Base-by-base conservation (phyloP, 2,797 vertebrate genomes). In the Coluber constrictor region DNA sequence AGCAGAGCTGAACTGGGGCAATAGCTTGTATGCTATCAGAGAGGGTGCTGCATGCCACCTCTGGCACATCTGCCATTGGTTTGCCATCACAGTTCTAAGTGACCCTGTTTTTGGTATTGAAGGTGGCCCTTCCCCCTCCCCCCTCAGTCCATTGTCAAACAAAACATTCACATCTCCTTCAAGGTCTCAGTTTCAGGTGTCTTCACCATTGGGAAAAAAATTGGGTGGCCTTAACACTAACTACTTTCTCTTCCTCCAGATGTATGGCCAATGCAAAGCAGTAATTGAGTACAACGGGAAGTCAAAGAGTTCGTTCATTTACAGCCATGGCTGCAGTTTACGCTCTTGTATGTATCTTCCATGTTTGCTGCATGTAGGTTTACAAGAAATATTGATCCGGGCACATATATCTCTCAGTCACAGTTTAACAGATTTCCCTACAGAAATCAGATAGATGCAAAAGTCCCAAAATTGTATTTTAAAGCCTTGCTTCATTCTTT, bases 181-280 rank as follows among this genome's bases (percentile, higher is more conserved):
- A 43, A 23, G 8, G 8, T 79, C 16, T 79, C 16, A 9, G 9
- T 10, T 37, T 43, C 7, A 79, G 70, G 1, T 43, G 3, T 20
- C 8, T 37, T 37, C 16, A 79, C 32, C 37, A 23, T 27, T n/a
- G 11, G 1, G 29, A 88, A 87, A 90, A 90, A 29, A 91, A 92
- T 86, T 86, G 70, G 23, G 15, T 87, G 60, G 32, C 2, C 7
- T n/a, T 27, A 3, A 87, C 55, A 63, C 29, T 90, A 92, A 63
- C 92, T 94, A 56, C 91, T 2, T 95, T 96, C 29, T 95, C 47
- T 95, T 94, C 9, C 95, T 97, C 55, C 87, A 98, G 98, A 95
- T 97, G 94, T 98, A 97, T 2, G 97, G 98, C 23, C 96, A 96
- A 92, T 98, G 97, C 93, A 98, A 98, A 97, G 94, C 95, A 92